These are phyloP conservation scores for Peromyscus eremicus DNA, from an alignment of 2,797 vertebrate species.

Conservation along the genomic window DNA sequence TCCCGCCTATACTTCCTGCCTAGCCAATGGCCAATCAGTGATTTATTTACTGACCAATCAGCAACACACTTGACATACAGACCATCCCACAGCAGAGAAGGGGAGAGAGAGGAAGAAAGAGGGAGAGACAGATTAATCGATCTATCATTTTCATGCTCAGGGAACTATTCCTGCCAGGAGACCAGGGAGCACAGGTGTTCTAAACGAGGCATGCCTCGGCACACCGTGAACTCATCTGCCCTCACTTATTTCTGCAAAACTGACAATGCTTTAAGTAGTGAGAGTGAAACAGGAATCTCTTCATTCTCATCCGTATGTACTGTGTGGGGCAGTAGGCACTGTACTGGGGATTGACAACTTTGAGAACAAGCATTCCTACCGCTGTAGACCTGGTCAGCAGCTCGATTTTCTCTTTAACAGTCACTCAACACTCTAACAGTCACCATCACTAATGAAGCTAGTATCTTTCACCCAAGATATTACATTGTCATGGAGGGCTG, in stretches of 20 bases:
- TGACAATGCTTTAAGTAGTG: not conserved
- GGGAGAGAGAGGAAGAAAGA: not conserved
- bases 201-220: not conserved
- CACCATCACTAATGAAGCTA: not conserved
- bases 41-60: too few relatives aligned
- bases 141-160: not conserved
- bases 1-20: too few relatives aligned
- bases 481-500: not conserved
- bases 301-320: not conserved
- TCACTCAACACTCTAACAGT: not conserved
- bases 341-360: not conserved
- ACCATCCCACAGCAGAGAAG: too few relatives aligned
- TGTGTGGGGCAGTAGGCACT: not conserved
- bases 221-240: not conserved
- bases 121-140: not conserved
- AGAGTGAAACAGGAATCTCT: constrained; percentile 15
- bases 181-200: not conserved
- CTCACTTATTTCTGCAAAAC: not conserved
- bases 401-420: not conserved
- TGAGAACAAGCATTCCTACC: not conserved
- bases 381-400: not conserved
- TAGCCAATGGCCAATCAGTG: too few relatives aligned
- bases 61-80: too few relatives aligned
- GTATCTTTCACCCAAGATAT: not conserved
- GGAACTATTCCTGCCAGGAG: not conserved